Percentiles rank a stretch among this genome's conserved stretches.
Evolutionary conservation across 2,113 vertebrate species (phyloP).

Genomic region (Calidris pugnax): DNA sequence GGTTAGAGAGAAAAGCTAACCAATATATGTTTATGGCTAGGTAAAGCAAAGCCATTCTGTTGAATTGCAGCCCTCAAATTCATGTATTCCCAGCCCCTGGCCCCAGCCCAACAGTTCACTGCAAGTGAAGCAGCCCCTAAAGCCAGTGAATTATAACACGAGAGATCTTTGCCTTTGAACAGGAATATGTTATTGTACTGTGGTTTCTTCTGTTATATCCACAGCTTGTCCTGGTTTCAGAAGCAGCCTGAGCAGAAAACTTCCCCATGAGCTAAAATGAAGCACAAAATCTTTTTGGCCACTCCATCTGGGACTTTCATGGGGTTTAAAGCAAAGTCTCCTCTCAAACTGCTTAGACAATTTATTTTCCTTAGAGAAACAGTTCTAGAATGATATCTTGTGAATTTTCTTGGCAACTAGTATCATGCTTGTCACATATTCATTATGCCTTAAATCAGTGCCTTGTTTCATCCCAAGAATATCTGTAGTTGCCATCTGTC

Average conservation of each 20-base stretch:
- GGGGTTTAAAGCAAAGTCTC: neutral
- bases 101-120: neutral
- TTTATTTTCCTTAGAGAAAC: neutral
- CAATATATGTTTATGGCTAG: neutral
- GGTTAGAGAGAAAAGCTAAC: neutral
- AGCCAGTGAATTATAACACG: neutral
- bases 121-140: neutral
- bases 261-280: neutral
- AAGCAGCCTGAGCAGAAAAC: neutral
- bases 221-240: neutral
- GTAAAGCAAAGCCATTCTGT: neutral
- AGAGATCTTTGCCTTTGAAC: neutral
- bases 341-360: neutral
- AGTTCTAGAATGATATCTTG: neutral
- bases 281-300: neutral
- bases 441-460: conserved; percentile 26
- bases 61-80: neutral
- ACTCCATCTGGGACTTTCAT: neutral
- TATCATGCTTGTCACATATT: neutral
- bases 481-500: conserved; percentile 28
- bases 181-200: neutral
- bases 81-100: neutral
- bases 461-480: conserved; percentile 33
- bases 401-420: conserved; percentile 19
- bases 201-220: neutral